Conservation (phyloP, 2,888 invertebrate genomes). For the Bembecia ichneumoniformis region DNA sequence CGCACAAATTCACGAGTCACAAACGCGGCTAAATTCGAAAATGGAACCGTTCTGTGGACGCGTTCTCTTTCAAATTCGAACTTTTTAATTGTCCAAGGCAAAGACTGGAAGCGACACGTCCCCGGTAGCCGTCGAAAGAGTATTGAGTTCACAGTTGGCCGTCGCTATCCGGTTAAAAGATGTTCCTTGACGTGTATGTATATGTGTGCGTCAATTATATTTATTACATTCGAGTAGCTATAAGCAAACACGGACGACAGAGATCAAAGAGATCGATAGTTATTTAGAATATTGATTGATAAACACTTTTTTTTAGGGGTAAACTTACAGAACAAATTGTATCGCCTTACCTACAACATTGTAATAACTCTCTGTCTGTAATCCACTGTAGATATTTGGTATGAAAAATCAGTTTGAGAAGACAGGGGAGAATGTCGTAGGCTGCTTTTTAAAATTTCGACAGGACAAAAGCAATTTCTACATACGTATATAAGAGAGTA, state of each 20-base stretch:
- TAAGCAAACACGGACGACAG: slow-evolving; percentile 54
- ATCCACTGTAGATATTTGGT: too few relatives aligned
- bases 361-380: too few relatives aligned
- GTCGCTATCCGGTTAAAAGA: slow-evolving; percentile 43
- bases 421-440: too few relatives aligned
- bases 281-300: slow-evolving; percentile 46
- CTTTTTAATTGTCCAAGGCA: slow-evolving; percentile 33
- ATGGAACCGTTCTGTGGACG: slow-evolving; percentile 20
- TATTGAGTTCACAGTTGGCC: slow-evolving; percentile 59
- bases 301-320: slow-evolving; percentile 11
- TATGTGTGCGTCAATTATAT: slow-evolving; percentile 64
- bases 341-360: too few relatives aligned
- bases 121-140: slow-evolving; percentile 58
- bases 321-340: too few relatives aligned
- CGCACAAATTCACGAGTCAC: slow-evolving; percentile 33
- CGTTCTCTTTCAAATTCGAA: slow-evolving; percentile 6
- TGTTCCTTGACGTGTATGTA: slow-evolving; percentile 40
- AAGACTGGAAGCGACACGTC: slow-evolving; percentile 48
- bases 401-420: too few relatives aligned
- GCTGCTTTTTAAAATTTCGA: too few relatives aligned
- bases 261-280: slow-evolving; percentile 66
- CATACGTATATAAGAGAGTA: too few relatives aligned
- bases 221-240: slow-evolving; percentile 60
- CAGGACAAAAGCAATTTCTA: too few relatives aligned
- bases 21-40: slow-evolving; percentile 41